phyloP scores from a whole-genome alignment of 2,113 vertebrate genomes.

The Ciconia stormi region DNA sequence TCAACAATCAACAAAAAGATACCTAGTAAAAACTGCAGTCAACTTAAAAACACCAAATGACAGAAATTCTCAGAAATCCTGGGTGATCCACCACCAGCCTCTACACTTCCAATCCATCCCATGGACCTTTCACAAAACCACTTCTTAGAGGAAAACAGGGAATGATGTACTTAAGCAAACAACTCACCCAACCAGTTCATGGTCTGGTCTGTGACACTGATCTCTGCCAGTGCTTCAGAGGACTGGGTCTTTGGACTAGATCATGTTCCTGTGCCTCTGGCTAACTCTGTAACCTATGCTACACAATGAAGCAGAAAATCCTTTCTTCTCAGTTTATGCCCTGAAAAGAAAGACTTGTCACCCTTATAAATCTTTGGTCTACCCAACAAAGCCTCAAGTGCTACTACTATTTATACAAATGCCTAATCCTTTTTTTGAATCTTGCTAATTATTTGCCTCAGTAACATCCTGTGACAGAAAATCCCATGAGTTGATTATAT shows the following conservation, averaged over 20 bases:
- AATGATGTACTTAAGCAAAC: not conserved
- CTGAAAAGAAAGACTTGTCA: not conserved
- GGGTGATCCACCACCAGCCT: not conserved
- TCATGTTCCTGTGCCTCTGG: not conserved
- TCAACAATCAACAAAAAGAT: not conserved
- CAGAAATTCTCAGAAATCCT: not conserved
- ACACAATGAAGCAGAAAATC: not conserved
- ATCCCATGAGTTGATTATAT: not conserved
- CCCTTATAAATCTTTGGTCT: not conserved
- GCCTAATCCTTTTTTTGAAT: not conserved
- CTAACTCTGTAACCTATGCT: not conserved
- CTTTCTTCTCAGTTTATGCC: not conserved
- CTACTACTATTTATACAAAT: not conserved
- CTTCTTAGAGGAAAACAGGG: not conserved
- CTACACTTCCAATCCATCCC: not conserved
- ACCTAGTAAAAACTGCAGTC: not conserved
- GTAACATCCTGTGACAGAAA: not conserved
- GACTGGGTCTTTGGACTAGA: not conserved
- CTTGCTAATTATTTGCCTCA: not conserved
- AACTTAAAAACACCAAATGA: not conserved
- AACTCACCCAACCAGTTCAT: not conserved
- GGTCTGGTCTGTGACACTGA: not conserved
- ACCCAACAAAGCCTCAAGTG: not conserved
- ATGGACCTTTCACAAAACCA: not conserved
- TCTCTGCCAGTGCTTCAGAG: not conserved